phyloP scores from a whole-genome alignment of 2,888 invertebrate genomes.

The Cantharis flavilabris region DNA sequence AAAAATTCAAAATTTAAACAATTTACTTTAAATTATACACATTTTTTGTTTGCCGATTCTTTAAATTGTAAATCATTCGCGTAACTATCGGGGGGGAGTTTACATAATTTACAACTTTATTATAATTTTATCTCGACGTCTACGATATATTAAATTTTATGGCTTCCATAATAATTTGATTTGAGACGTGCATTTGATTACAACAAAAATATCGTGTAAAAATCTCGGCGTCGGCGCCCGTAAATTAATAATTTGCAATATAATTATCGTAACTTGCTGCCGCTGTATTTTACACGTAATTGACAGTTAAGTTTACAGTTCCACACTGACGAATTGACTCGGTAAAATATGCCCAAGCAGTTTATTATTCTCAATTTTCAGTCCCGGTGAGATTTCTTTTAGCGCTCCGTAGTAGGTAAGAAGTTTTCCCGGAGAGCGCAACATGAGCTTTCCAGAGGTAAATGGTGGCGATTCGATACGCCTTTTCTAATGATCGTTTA shows the following conservation, averaged over 20 bases:
- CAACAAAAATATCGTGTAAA: neutral
- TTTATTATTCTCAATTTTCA: constrained; percentile 57
- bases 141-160: neutral
- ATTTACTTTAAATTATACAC: neutral
- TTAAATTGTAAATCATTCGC: neutral
- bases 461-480: constrained; percentile 31
- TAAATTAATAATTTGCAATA: neutral
- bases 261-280: neutral
- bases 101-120: neutral
- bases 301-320: constrained; percentile 55
- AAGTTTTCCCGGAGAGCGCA: constrained; percentile 35
- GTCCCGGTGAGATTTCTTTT: constrained; percentile 52
- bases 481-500: constrained; percentile 23
- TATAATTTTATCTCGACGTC: neutral
- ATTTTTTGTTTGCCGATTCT: neutral
- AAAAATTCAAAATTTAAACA: neutral
- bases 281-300: constrained; percentile 55
- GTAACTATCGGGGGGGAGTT: neutral
- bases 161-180: neutral
- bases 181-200: neutral
- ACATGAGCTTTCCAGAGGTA: constrained; percentile 32
- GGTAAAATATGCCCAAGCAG: constrained; percentile 53
- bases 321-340: constrained; percentile 36
- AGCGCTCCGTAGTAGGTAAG: constrained; percentile 44
- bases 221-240: neutral